Conservation (phyloP, 2,113 vertebrate species). For the Dipodomys spectabilis region DNA sequence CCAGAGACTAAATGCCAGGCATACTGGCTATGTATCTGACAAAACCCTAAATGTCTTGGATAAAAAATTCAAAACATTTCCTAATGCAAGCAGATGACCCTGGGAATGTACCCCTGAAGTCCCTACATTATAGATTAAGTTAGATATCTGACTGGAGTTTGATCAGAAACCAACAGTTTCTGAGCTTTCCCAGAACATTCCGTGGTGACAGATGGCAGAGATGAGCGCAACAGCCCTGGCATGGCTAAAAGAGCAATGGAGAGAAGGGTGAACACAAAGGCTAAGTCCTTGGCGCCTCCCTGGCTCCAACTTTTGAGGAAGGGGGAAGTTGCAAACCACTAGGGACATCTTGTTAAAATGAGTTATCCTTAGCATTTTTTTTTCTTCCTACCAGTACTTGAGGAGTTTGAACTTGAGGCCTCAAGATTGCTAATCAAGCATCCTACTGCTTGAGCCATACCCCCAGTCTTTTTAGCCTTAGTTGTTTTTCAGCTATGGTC, state of each 20-base stretch:
- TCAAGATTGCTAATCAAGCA: no score
- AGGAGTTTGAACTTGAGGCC: no score
- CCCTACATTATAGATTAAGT: no score
- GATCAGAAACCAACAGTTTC: no score
- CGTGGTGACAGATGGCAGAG: neutral
- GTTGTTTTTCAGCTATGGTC: no score
- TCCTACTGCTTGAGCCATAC: no score
- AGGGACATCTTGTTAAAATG: neutral
- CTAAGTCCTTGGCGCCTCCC: neutral
- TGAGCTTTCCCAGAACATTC: no score
- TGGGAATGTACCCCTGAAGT: neutral
- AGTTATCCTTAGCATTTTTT: neutral
- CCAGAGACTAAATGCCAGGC: neutral
- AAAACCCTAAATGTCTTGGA: neutral
- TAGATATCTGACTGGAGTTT: no score
- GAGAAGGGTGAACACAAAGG: neutral
- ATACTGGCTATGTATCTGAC: neutral
- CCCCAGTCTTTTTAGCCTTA: no score
- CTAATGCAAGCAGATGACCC: neutral
- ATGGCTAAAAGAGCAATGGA: neutral
- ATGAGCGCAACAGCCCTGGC: no score
- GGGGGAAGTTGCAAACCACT: neutral
- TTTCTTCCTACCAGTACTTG: no score
- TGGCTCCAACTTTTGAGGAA: neutral
- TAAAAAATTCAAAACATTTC: neutral